Evolutionary conservation across 2,797 vertebrate genomes (phyloP).

Genomic region (Cygnus olor): DNA sequence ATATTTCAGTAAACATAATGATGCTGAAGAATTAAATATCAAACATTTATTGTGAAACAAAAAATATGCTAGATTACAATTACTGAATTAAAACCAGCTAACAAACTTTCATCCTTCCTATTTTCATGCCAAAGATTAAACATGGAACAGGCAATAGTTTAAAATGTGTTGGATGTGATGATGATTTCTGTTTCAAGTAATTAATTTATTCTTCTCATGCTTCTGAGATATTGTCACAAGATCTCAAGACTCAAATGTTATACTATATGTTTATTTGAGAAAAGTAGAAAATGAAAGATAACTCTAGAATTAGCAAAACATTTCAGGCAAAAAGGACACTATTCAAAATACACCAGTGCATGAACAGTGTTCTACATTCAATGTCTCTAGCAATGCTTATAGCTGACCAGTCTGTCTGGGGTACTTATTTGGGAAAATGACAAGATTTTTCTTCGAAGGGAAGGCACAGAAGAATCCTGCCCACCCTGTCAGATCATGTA

Average conservation of each 20-base stretch:
- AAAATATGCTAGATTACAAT: not conserved
- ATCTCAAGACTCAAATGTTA: not conserved
- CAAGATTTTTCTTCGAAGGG: not conserved
- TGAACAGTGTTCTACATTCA: not conserved
- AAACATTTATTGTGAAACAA: slow-evolving; percentile 3
- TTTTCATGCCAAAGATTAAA: not conserved
- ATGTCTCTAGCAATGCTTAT: not conserved
- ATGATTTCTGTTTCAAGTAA: not conserved
- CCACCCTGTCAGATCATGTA: not conserved
- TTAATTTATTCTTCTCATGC: not conserved
- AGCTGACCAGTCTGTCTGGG: not conserved
- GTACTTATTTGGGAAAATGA: not conserved
- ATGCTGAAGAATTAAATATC: not conserved
- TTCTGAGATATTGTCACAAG: not conserved
- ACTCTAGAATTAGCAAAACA: not conserved
- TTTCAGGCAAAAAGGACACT: not conserved
- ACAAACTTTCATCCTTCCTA: not conserved
- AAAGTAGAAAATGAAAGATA: not conserved
- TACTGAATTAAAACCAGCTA: not conserved
- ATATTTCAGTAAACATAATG: not conserved
- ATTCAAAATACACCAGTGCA: not conserved
- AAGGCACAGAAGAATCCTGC: not conserved
- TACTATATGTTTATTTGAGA: not conserved
- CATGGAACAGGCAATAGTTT: not conserved
- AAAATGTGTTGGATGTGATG: not conserved